phyloP scores from a whole-genome alignment of 1,140 invertebrate species.

The Cataglyphis hispanica region DNA sequence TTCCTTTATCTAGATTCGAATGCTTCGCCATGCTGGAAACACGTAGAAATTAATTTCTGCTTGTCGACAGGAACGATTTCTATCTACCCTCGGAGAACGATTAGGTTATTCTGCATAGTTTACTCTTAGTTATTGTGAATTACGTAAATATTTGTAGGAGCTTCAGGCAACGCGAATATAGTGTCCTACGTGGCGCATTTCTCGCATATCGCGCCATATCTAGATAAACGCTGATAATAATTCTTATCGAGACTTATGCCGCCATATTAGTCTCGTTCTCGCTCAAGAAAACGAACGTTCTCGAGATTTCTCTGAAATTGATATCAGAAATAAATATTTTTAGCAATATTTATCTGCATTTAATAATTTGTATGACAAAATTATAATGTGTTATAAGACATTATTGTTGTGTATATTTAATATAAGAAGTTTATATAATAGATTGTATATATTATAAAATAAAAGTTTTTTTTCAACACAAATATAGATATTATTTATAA shows the following conservation, averaged over 20 bases:
- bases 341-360: background rate
- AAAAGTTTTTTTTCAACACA: no score
- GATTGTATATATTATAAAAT: no score
- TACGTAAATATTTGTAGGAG: conserved; percentile 68
- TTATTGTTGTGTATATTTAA: background rate
- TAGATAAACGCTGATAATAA: conserved; percentile 55
- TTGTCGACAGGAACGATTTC: conserved; percentile 64
- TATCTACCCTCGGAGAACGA: conserved; percentile 54
- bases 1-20: conserved; percentile 73
- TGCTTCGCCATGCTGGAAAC: conserved; percentile 52
- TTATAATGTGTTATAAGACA: background rate
- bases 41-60: conserved; percentile 74
- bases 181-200: conserved; percentile 30
- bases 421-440: background rate
- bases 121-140: conserved; percentile 50
- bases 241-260: background rate
- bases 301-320: background rate
- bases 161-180: conserved; percentile 11
- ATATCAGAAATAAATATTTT: conserved; percentile 19
- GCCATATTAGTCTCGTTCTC: conserved; percentile 7
- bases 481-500: background rate
- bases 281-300: background rate
- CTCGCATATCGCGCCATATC: conserved; percentile 55
- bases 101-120: conserved; percentile 4
- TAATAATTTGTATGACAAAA: background rate